Base-by-base conservation (phyloP, 2,797 vertebrate species). In the Urophycis tenuis region DNA sequence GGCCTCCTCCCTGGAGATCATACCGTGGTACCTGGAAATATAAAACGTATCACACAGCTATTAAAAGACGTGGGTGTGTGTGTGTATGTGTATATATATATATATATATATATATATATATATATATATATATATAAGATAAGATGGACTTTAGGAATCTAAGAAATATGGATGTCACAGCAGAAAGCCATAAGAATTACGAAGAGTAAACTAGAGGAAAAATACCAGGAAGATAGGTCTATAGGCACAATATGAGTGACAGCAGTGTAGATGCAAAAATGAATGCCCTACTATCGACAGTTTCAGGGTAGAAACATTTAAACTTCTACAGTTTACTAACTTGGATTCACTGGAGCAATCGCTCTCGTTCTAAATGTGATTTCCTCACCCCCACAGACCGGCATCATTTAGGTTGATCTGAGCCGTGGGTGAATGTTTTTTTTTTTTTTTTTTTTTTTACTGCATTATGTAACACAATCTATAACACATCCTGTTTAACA, bases 1-100 rank as follows among this genome's bases (percentile, higher is more conserved):
- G 5, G 96, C 93, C 80, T 95, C 95, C 90, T 99, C 98, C 89
- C 98, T 94, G 77, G 98, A 99, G 92, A 99, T 98, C 96, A 97
- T 99, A 79, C 98, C 97, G 29, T 98, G 96, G 90, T 96, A 99
- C 88, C 97, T 99, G 88, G 77, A 29, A 41, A 83, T 10, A 70
- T 78, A 76, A 64, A 75, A 22, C 81, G 15, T 35, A 67, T 76
- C 77, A 77, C 45, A 19, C 41, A 79, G 78, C 5, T 17, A 31
- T 29, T 39, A 53, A 53, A 53, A 53, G 41, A 17, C 41, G n/a
- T n/a, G n/a, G n/a, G n/a, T n/a, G n/a, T n/a, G n/a, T n/a, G n/a
- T n/a, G n/a, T n/a, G n/a, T n/a, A n/a, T n/a, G n/a, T n/a, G n/a
- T n/a, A n/a, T n/a, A n/a, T n/a, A n/a, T n/a, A n/a, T n/a, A n/a